Conservation (phyloP, 64 coral and sea anemone species). For the Montipora cactus region DNA sequence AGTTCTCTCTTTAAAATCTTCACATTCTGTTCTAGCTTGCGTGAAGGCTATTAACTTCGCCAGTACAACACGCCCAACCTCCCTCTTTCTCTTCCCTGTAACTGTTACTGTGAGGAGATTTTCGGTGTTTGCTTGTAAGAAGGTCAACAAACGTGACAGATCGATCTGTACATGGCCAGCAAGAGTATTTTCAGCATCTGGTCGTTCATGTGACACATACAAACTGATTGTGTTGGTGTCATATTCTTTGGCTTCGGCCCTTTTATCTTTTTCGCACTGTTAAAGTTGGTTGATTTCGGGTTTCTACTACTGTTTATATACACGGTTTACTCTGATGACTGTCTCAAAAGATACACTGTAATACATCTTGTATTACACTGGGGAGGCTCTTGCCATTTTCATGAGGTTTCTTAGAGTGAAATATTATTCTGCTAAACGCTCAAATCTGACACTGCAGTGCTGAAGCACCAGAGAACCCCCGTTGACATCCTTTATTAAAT, state of each 20-base stretch:
- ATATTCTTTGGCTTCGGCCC: conserved; percentile 53
- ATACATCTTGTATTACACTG: not conserved
- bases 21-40: not conserved
- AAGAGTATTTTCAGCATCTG: conserved; percentile 50
- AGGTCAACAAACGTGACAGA: not conserved
- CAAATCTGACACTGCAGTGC: no score
- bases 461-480: no score
- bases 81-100: conserved; percentile 54
- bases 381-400: not conserved
- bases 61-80: conserved; percentile 5
- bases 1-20: conserved; percentile 23
- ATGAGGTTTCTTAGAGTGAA: no score
- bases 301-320: conserved; percentile 39
- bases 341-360: not conserved
- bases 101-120: conserved; percentile 23
- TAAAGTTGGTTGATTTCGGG: conserved; percentile 25
- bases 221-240: conserved; percentile 43
- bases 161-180: conserved; percentile 46
- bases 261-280: conserved; percentile 39
- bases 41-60: conserved; percentile 1
- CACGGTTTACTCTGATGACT: conserved; percentile 50
- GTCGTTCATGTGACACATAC: conserved; percentile 15
- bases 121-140: conserved; percentile 3
- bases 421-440: no score
- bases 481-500: no score